phyloP scores from a whole-genome alignment of 1,140 invertebrate genomes.

The Drosophila guanche region DNA sequence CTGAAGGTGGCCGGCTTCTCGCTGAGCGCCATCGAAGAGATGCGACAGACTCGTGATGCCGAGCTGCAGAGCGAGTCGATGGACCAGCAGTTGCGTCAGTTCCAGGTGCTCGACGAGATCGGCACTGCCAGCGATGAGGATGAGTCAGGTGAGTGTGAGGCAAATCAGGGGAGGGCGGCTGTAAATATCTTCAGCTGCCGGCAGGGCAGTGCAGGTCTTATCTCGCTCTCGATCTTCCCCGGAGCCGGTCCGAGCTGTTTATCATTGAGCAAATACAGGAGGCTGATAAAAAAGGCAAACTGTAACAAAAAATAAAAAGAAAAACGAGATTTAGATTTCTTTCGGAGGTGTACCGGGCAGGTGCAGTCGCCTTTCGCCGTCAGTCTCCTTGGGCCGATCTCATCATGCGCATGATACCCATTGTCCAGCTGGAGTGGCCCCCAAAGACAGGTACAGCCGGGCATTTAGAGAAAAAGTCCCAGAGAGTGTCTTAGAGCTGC shows the following conservation, averaged over 20 bases:
- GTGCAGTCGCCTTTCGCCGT: background rate
- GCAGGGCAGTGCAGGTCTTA: constrained; percentile 25
- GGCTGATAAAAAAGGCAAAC: constrained; percentile 59
- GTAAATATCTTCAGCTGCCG: background rate
- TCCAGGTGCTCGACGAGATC: constrained; percentile 91
- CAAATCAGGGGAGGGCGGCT: background rate
- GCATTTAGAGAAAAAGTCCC: background rate
- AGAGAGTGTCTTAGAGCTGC: background rate
- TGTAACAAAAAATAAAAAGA: constrained; percentile 5
- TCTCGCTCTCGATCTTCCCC: constrained; percentile 47
- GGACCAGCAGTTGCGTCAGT: constrained; percentile 85
- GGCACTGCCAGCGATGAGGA: constrained; percentile 84
- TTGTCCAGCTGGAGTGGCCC: constrained; percentile 62
- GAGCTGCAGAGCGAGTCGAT: constrained; percentile 58
- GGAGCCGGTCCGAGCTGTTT: constrained; percentile 12
- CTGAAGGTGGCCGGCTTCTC: constrained; percentile 77
- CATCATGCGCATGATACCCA: constrained; percentile 83
- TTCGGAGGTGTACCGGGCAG: constrained; percentile 20
- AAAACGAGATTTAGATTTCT: constrained; percentile 38
- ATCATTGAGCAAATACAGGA: constrained; percentile 65
- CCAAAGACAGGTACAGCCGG: constrained; percentile 46
- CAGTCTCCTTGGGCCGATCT: constrained; percentile 17
- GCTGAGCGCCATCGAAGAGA: constrained; percentile 80
- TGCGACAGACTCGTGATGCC: constrained; percentile 69
- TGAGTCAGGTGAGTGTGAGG: constrained; percentile 84